Base-by-base conservation (phyloP, 2,888 invertebrate genomes). In the Pilophorus perplexus region DNA sequence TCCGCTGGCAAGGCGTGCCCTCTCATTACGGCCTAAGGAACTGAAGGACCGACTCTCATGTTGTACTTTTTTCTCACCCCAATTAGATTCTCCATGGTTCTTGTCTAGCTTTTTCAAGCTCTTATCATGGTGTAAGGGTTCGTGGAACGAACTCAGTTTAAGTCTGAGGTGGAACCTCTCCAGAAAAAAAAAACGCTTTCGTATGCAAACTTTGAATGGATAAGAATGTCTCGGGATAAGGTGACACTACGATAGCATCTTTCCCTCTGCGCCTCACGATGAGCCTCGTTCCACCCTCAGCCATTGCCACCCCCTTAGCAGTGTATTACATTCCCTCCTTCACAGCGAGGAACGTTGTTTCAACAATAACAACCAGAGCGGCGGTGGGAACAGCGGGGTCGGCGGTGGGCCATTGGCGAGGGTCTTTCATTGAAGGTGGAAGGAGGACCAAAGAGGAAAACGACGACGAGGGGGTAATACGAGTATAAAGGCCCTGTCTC, bases 341-440 rank as follows among this genome's bases (percentile, higher is more conserved):
- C 8, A 12, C 14, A 14, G 23, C 20, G 23, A 22, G 22, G n/a
- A n/a, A n/a, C n/a, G 23, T 23, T 46, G 46, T 23, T 46, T 23
- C 46, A 10, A 46, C 46, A 46, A 46, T 23, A 46, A 46, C 46
- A 46, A n/a, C n/a, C n/a, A n/a, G n/a, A n/a, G n/a, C n/a, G n/a
- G n/a, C n/a, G n/a, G n/a, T n/a, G n/a, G n/a, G 23, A n/a, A n/a
- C n/a, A 23, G 25, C 20, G 23, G 46, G 20, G 23, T 12, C 12
- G 23, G 23, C 22, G 23, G 23, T n/a, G n/a, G n/a, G n/a, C n/a
- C n/a, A n/a, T n/a, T n/a, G n/a, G n/a, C n/a, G 23, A 4, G 46
- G 23, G 46, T 5, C 23, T 46, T 46, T 23, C 46, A 46, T 46
- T 46, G 23, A 25, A 23, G 23, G n/a, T 46, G 44, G 42, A 1